Base-by-base conservation (phyloP, 2,888 invertebrate species). In the Prosopocoilus inquinatus region DNA sequence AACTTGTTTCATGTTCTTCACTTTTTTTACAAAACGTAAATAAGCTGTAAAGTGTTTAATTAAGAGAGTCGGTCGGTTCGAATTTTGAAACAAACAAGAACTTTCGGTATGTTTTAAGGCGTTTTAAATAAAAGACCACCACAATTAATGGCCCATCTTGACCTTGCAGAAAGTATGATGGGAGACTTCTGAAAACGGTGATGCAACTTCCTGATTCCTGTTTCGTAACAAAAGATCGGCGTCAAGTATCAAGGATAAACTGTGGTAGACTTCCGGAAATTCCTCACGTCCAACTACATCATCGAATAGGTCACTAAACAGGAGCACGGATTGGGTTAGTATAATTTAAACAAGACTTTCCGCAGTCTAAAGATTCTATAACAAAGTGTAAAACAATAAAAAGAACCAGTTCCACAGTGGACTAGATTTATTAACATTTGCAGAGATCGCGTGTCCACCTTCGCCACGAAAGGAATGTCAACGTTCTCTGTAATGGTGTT, bases 261-360 rank as follows among this genome's bases (percentile, higher is more conserved):
- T 44, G 47, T 52, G 52, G 47, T 47, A 56, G 43, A 48, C 56
- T 52, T 41, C 12, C 34, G 28, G 44, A 16, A 47, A 52, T 56
- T 44, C 52, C 52, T 56, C 48, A 12, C 34, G 35, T 41, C 47
- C 47, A 35, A 12, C 3, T 28, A 28, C 7, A 28, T 28, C 7
- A 28, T 28, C 47, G 35, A 20, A 33, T 11, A 9, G 9, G 9
- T 32, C 46, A 32, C 11, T 11, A 46, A 15, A 9, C 33, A 20
- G 32, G 7, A 32, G 11, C n/a, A 8, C 8, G 28, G 4, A 33
- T 46, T 46, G 32, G 28, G 46, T 33, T 12, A 46, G 33, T 11
- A 28, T 33, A 46, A 7, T 12, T 3, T 46, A 46, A 13, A 15
- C 9, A n/a, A 15, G 20, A 28, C 3, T 15, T 41, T 41, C 41